Base-by-base conservation (phyloP, 2,888 invertebrate species). In the Sisyra terminalis region DNA sequence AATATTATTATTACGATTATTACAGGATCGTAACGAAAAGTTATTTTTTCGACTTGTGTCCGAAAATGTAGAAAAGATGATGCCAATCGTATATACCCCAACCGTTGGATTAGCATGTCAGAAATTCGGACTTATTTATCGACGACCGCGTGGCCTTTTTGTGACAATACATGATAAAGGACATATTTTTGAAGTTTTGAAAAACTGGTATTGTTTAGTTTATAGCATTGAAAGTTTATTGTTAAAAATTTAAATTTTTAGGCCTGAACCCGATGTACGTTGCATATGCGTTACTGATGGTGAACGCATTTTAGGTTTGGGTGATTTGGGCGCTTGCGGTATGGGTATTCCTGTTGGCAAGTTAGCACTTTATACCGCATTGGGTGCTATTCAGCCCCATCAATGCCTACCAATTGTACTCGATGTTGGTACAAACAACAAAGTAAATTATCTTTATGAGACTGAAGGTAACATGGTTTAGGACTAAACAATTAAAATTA, bases 281-380 rank as follows among this genome's bases (percentile, higher is more conserved):
- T 88, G 84, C 9, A 79, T 88, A 55, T 88, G 88, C 40, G 92
- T 97, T 40, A 98, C 97, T 1, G 97, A 97, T 55, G 97, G 97
- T 29, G 96, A 98, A 60, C 74, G 97, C 42, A 97, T 98, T 58
- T 70, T 98, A 50, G 97, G 97, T 50, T 71, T 97, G 32, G 97
- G 97, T 4, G 97, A 97, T 61, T 72, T 97, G 40, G 97, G 97
- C 1, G 90, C 92, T 2, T 87, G 87, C 55, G 97, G 97, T 16
- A 93, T 93, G 93, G 97, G 97, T 45, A 97, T 98, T 53, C 96
- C 97, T 1, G 92, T 97, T 8, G 97, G 97, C 15, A 97, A 97
- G 63, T 69, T 98, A 47, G 80, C 96, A 1, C 70, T 97, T 31
- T 97, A 97, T 63, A 96, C 96, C 1, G 96, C 94, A 0, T 66